A percentile compares a stretch with the other conserved stretches of the same genome.
Evolutionary conservation across 2,888 invertebrate genomes (phyloP).

Genomic region (Cephonodes hylas): DNA sequence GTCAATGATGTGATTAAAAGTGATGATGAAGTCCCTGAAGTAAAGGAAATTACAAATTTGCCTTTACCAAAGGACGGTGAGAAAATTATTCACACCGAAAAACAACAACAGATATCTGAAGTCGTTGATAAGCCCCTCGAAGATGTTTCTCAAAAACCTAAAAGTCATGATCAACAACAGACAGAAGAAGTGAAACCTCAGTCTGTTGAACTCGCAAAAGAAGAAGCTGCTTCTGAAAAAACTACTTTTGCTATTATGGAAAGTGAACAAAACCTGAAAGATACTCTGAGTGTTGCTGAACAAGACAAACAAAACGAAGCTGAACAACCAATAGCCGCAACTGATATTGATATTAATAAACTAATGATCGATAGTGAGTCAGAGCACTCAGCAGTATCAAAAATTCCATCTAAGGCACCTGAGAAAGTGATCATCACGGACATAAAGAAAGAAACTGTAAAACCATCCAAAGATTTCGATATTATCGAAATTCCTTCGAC

Average conservation of each 20-base stretch:
- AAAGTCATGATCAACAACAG: not conserved
- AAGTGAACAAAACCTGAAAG: not conserved
- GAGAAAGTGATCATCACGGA: not conserved
- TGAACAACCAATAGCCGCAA: slow-evolving; percentile 18
- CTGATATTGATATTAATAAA: slow-evolving; percentile 29
- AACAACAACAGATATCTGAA: not conserved
- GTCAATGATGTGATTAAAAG: not conserved
- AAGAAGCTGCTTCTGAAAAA: not conserved
- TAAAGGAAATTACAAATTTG: not conserved
- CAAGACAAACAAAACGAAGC: not conserved
- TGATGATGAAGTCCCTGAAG: not conserved
- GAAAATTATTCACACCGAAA: no score
- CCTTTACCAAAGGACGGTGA: no score
- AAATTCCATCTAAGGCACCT: slow-evolving; percentile 25
- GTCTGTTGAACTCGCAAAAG: not conserved
- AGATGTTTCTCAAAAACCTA: not conserved
- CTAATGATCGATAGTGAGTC: slow-evolving; percentile 39
- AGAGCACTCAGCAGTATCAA: slow-evolving; percentile 32
- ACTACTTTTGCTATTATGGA: not conserved
- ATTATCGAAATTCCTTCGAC: not conserved
- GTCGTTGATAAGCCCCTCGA: not conserved
- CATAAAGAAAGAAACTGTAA: slow-evolving; percentile 16
- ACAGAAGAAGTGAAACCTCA: not conserved
- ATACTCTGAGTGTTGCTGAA: not conserved
- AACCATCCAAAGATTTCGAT: slow-evolving; percentile 7